These are phyloP conservation scores for Boulengeromyrus knoepffleri DNA, from an alignment of 2,113 vertebrate genomes.

Conservation along the genomic window DNA sequence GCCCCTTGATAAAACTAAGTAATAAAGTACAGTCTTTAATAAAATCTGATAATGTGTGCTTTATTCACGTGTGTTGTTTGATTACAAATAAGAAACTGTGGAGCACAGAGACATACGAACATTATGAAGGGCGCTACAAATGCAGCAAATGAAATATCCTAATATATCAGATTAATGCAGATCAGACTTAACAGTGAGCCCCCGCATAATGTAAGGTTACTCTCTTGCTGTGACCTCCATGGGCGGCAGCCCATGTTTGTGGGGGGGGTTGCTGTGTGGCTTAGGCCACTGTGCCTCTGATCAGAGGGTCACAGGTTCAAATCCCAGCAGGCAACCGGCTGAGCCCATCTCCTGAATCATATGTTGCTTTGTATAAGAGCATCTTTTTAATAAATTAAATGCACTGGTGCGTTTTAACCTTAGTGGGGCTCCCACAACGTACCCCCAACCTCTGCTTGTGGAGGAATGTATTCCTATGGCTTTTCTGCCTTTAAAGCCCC, in stretches of 20 bases:
- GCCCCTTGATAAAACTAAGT: background rate
- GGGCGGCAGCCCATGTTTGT: background rate
- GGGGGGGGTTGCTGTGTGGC: no score
- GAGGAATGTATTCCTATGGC: constrained; percentile 56
- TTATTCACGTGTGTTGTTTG: background rate
- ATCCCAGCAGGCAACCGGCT: background rate
- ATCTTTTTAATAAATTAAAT: background rate
- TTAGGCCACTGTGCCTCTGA: background rate
- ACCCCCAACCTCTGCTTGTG: background rate
- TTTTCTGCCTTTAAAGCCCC: constrained; percentile 30
- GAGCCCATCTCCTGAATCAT: background rate
- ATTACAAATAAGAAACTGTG: background rate
- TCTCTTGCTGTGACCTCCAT: background rate
- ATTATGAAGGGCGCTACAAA: background rate
- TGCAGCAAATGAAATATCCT: background rate
- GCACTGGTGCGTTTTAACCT: background rate
- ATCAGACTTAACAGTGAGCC: background rate
- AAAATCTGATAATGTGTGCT: background rate
- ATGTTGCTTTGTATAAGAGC: background rate
- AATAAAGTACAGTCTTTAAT: background rate
- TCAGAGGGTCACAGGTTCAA: background rate
- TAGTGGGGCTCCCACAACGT: background rate
- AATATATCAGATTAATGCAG: background rate
- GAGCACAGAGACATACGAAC: background rate
- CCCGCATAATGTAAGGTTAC: background rate